Conservation (phyloP, 2,797 vertebrate species). For the Myripristis murdjan region DNA sequence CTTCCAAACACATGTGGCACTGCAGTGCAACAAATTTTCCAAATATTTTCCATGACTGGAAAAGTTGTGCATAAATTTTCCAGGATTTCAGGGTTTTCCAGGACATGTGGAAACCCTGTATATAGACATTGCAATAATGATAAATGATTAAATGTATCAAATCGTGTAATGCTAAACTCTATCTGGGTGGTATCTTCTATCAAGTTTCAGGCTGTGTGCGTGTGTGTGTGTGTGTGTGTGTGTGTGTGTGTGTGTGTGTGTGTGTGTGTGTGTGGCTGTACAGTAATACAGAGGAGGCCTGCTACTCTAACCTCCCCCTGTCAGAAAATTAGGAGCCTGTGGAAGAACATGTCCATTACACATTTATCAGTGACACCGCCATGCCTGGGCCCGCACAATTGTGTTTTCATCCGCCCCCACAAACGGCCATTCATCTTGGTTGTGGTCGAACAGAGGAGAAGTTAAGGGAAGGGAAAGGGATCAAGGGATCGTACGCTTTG, state of each 20-base stretch:
- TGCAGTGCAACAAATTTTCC: too few species aligned
- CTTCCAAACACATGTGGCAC: too few species aligned
- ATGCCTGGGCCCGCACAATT: conserved; percentile 67
- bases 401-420: conserved; percentile 66
- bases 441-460: conserved; percentile 67
- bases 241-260: conserved; percentile 12
- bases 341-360: conserved; percentile 61
- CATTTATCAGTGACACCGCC: conserved; percentile 74
- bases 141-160: too few species aligned
- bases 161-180: too few species aligned
- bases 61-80: too few species aligned
- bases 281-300: conserved; percentile 33
- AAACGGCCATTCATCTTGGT: conserved; percentile 70
- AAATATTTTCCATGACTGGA: too few species aligned
- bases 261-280: not conserved
- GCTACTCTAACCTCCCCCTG: conserved; percentile 35
- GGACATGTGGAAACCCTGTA: too few species aligned
- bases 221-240: too few species aligned
- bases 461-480: conserved; percentile 64
- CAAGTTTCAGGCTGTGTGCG: too few species aligned
- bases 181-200: too few species aligned
- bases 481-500: conserved; percentile 74
- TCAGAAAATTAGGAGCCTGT: conserved; percentile 62
- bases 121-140: too few species aligned
- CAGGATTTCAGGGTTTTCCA: too few species aligned